Conservation (phyloP, 2,888 invertebrate genomes). For the Apeira syringaria region DNA sequence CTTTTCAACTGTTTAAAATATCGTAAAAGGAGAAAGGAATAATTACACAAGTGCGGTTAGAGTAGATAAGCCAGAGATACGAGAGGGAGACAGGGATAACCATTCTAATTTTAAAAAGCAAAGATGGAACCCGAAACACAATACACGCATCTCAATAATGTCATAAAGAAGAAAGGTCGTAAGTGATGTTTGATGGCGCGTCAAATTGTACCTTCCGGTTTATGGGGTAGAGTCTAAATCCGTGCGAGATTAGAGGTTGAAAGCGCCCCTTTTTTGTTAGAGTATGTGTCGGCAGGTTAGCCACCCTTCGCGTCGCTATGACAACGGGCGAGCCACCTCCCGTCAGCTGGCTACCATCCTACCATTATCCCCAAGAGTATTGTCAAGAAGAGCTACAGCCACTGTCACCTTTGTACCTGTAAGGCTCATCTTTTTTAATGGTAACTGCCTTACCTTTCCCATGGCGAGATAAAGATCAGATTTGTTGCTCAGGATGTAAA, state of each 20-base stretch:
- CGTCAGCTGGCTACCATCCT: conserved; percentile 81
- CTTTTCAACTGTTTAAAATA: conserved; percentile 76
- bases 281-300: conserved; percentile 75
- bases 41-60: conserved; percentile 73
- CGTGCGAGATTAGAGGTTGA: conserved; percentile 48
- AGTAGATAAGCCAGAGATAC: conserved; percentile 40
- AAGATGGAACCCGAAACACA: conserved; percentile 82
- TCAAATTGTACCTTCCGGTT: conserved; percentile 61
- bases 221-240: conserved; percentile 66
- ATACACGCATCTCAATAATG: conserved; percentile 73
- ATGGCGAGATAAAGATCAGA: conserved; percentile 56
- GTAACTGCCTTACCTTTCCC: conserved; percentile 54
- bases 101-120: conserved; percentile 81
- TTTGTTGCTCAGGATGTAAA: conserved; percentile 48
- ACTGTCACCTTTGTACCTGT: conserved; percentile 65
- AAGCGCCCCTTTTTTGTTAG: conserved; percentile 59
- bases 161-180: conserved; percentile 56
- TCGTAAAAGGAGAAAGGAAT: conserved; percentile 76
- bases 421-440: conserved; percentile 57
- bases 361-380: conserved; percentile 72
- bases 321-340: conserved; percentile 78
- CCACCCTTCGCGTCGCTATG: conserved; percentile 80
- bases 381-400: conserved; percentile 59
- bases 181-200: conserved; percentile 55
- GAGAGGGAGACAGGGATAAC: conserved; percentile 60